Evolutionary conservation across 1,140 invertebrate genomes (phyloP).

Genomic region (Homalodisca vitripennis): DNA sequence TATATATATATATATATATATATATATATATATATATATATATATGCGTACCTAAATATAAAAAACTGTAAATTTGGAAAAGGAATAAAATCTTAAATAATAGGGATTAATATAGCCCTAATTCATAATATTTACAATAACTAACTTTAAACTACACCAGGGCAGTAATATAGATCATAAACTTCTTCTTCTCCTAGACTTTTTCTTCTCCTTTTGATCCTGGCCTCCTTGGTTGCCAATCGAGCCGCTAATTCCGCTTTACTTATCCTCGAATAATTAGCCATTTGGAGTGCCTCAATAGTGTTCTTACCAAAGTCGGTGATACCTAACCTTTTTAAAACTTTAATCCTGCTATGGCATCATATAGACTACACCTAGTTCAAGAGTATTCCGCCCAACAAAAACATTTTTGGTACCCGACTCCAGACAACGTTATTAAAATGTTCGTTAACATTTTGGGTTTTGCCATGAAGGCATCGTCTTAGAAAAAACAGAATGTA

Average conservation of each 20-base stretch:
- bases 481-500: too few species aligned
- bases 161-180: neutral
- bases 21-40: neutral
- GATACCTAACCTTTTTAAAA: neutral
- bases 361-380: too few species aligned
- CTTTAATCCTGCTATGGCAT: neutral
- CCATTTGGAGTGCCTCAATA: neutral
- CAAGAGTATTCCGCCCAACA: too few species aligned
- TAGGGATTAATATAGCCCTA: neutral
- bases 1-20: neutral
- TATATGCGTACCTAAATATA: neutral
- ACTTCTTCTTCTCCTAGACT: neutral
- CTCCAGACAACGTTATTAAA: too few species aligned
- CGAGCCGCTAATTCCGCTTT: neutral
- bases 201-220: neutral
- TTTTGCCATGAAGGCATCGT: too few species aligned
- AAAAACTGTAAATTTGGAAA: neutral
- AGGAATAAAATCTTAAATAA: neutral
- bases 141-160: neutral
- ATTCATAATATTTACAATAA: neutral
- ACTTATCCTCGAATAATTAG: neutral
- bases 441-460: too few species aligned
- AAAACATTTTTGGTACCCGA: too few species aligned
- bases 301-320: too few species aligned
- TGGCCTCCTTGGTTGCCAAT: neutral